Base-by-base conservation (phyloP, 64 coral and sea anemone genomes). In the Actinia tenebrosa region DNA sequence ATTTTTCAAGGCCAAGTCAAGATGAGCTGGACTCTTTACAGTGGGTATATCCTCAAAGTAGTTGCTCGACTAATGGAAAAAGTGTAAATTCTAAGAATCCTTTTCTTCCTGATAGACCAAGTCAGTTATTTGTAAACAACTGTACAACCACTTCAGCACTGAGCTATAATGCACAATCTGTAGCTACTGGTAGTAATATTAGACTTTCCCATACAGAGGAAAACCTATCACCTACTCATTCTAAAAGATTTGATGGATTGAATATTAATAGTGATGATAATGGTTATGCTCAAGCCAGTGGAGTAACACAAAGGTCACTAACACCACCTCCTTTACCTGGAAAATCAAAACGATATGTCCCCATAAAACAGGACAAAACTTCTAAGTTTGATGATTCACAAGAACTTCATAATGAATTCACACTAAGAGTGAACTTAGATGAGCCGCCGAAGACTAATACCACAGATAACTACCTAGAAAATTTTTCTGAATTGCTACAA, bases 291-390 rank as follows among this genome's bases (percentile, higher is more conserved):
- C 50, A 45, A 81, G 79, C 17, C 7, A 19, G 14, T 81, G 15
- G 16, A 2, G 16, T 14, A 4, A 22, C 16, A 17, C 43, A 50
- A 81, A 81, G 45, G 27, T 81, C 46, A 3, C 42, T 14, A 37
- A 81, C 79, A 81, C 79, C 79, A 50, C 46, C 79, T 53, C 79
- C 79, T 13, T 81, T 81, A 81, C 79, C 45, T 75, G 45, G 19
- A 0, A 80, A 80, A 53, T 45, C 47, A 53, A 22, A 53, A 7
- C 16, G n/a, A 15, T 53, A 18, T 53, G 18, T 3, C 19, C 44
- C n/a, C 3, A 30, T 14, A 75, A 42, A 42, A 75, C 69, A 75
- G 25, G 26, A 75, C 11, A 42, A 19, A 53, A 20, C 50, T 81
- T 20, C 16, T 81, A 37, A 25, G 16, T 81, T 20, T 81, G 53